A percentile compares a stretch with the other conserved stretches of the same genome.
These are phyloP conservation scores for Bombus huntii DNA, from an alignment of 1,140 invertebrate genomes.

Conservation along the genomic window DNA sequence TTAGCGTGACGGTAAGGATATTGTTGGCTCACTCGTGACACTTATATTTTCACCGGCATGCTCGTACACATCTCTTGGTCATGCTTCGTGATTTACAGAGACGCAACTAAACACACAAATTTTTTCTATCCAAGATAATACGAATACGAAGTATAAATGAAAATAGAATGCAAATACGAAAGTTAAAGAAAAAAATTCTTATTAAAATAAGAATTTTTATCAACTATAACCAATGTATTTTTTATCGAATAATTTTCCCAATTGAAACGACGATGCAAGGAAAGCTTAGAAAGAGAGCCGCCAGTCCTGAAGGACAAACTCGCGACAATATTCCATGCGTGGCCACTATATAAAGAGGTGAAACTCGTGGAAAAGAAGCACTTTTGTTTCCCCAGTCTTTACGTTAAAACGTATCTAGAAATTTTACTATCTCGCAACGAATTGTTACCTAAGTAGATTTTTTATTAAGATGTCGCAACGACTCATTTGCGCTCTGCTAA, in stretches of 20 bases:
- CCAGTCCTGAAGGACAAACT: slow-evolving; percentile 67
- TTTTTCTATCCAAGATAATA: not conserved
- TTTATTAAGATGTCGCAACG: slow-evolving; percentile 28
- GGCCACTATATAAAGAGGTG: slow-evolving; percentile 78
- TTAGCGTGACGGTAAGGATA: slow-evolving; percentile 47
- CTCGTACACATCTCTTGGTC: slow-evolving; percentile 57
- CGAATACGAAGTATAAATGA: no score
- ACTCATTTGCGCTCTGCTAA: slow-evolving; percentile 20
- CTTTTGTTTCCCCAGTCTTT: slow-evolving; percentile 56
- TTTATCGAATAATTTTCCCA: not conserved
- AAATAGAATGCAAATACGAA: not conserved
- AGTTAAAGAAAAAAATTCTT: not conserved
- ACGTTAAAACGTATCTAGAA: not conserved
- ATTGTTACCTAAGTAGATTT: not conserved
- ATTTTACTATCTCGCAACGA: not conserved
- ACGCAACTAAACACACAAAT: slow-evolving; percentile 45
- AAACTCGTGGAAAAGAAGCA: slow-evolving; percentile 77
- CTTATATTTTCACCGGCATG: slow-evolving; percentile 75
- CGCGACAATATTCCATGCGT: slow-evolving; percentile 72
- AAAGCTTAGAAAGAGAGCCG: not conserved
- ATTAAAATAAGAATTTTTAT: not conserved
- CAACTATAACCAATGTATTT: accelerated
- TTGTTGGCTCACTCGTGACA: slow-evolving; percentile 65
- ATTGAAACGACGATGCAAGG: not conserved
- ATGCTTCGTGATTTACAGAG: slow-evolving; percentile 67